Evolutionary conservation across 53 echinoderm and acorn worm genomes (phyloP).

Genomic region (Holothuria scabra): DNA sequence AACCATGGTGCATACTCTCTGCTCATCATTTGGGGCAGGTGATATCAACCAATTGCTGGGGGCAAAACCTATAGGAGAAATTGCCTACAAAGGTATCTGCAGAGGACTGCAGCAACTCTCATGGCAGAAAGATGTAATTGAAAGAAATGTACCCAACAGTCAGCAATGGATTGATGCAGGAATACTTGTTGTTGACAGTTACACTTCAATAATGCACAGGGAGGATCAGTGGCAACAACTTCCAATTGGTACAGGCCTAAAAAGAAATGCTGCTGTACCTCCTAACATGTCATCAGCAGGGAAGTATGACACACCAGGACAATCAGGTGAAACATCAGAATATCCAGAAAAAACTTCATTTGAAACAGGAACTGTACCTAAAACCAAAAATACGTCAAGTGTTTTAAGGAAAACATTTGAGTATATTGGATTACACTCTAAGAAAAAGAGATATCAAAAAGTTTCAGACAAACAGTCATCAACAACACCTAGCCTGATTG

Average conservation of each 20-base stretch:
- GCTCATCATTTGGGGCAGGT: background rate
- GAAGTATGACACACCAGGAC: too few species aligned
- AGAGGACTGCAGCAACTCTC: background rate
- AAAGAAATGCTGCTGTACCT: too few species aligned
- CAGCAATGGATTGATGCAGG: constrained; percentile 2
- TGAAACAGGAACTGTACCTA: too few species aligned
- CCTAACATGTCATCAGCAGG: too few species aligned
- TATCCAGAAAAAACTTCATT: too few species aligned
- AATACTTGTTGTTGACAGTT: background rate
- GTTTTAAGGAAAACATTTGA: too few species aligned
- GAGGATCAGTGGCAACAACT: background rate
- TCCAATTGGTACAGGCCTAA: background rate
- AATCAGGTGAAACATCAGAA: too few species aligned
- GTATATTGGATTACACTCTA: too few species aligned
- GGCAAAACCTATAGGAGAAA: background rate
- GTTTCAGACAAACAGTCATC: background rate
- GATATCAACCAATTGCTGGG: background rate
- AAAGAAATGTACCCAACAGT: background rate
- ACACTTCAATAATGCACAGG: too few species aligned
- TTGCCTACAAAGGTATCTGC: constrained; percentile 12
- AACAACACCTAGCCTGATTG: too few species aligned
- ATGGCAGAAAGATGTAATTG: background rate
- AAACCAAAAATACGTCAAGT: too few species aligned
- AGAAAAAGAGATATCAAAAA: too few species aligned
- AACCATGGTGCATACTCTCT: background rate